phyloP scores from a whole-genome alignment of 2,113 vertebrate species.

The Riparia riparia region DNA sequence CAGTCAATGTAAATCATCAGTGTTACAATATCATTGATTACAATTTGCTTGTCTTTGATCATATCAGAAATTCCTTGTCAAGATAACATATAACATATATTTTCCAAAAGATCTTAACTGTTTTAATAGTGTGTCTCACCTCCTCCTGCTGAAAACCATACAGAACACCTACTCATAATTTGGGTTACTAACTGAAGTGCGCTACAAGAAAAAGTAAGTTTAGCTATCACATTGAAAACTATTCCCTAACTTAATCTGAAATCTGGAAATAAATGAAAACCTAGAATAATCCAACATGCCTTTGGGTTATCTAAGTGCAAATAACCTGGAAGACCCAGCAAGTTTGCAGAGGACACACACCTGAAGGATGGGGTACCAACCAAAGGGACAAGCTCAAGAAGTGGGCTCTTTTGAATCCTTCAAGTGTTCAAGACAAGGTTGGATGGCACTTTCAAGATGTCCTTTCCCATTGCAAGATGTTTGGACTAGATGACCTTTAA shows the following conservation, averaged over 20 bases:
- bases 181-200: neutral
- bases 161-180: neutral
- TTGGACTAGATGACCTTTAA: neutral
- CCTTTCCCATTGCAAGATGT: neutral
- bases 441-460: neutral
- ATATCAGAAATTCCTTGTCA: neutral
- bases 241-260: neutral
- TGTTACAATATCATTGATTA: conserved; percentile 54
- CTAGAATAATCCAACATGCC: neutral
- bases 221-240: neutral
- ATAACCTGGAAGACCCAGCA: neutral
- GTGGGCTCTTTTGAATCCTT: neutral
- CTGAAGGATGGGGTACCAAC: neutral
- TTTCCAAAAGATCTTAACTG: neutral
- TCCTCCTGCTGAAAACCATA: neutral
- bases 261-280: neutral
- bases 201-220: neutral
- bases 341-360: neutral
- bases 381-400: neutral
- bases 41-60: neutral
- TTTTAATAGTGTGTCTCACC: neutral
- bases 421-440: neutral
- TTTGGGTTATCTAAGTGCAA: neutral
- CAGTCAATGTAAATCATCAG: conserved; percentile 30
- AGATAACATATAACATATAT: neutral